phyloP scores from a whole-genome alignment of 1,140 invertebrate species.

The Calycopis cecrops region DNA sequence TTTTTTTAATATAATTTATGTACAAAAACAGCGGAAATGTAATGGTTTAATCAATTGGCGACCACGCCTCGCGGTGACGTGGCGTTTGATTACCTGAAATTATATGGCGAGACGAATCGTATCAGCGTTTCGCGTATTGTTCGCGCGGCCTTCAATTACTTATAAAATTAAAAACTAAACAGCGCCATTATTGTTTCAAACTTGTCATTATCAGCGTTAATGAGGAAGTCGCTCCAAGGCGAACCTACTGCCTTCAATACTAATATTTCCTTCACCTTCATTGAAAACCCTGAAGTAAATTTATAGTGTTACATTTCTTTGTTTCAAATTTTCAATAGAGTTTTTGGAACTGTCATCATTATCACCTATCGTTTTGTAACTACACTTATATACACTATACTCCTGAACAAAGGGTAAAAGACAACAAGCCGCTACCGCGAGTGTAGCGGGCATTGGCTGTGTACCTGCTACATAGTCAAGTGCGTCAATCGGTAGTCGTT shows the following conservation, averaged over 20 bases:
- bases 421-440: no score
- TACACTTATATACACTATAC: no score
- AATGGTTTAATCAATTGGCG: slow-evolving; percentile 64
- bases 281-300: neutral
- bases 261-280: neutral
- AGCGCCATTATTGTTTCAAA: slow-evolving; percentile 68
- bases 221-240: slow-evolving; percentile 57
- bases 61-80: slow-evolving; percentile 52
- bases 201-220: slow-evolving; percentile 59
- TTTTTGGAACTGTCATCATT: no score
- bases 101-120: slow-evolving; percentile 65
- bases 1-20: slow-evolving; percentile 37
- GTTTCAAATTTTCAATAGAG: no score
- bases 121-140: slow-evolving; percentile 66
- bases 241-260: neutral
- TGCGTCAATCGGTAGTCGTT: no score
- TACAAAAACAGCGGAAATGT: slow-evolving; percentile 65
- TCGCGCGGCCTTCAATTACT: slow-evolving; percentile 53
- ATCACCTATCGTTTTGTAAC: no score
- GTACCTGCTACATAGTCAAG: no score
- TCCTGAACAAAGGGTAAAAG: no score
- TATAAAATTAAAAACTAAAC: slow-evolving; percentile 68
- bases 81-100: slow-evolving; percentile 61
- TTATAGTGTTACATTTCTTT: no score
- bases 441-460: no score